Percentiles rank a stretch among this genome's conserved stretches.
These are phyloP conservation scores for Lamellibrachia columna DNA, from an alignment of 2,888 invertebrate species.

Conservation along the genomic window DNA sequence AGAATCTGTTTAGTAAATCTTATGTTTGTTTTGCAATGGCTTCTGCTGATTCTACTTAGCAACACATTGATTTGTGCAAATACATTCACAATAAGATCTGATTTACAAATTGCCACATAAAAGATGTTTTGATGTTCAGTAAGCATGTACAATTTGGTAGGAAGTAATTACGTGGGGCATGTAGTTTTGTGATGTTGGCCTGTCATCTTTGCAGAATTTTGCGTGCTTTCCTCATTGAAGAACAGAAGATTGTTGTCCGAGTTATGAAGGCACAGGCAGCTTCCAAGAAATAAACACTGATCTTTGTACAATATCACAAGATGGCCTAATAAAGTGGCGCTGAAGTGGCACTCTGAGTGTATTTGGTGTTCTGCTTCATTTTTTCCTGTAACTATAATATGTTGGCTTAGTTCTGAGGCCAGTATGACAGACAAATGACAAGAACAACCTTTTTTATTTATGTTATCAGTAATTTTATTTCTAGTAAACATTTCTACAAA, in stretches of 20 bases:
- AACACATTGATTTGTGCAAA: background rate
- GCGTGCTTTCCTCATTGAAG: constrained; percentile 98
- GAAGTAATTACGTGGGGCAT: background rate
- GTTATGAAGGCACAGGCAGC: constrained; percentile 91
- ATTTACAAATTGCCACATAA: background rate
- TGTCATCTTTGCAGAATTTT: constrained; percentile 76
- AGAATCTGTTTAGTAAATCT: background rate
- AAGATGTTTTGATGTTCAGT: background rate
- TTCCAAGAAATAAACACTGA: too few species aligned
- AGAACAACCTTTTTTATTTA: background rate
- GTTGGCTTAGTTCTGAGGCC: too few species aligned
- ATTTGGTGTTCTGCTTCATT: too few species aligned
- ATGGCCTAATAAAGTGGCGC: too few species aligned
- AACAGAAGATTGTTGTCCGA: constrained; percentile 97
- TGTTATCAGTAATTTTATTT: background rate
- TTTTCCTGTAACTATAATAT: too few species aligned
- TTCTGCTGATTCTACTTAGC: too few species aligned
- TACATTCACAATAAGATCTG: background rate
- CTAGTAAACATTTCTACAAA: background rate
- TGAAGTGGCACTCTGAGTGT: too few species aligned
- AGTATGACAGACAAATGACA: background rate
- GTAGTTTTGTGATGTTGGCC: background rate
- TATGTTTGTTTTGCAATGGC: background rate
- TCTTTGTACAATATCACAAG: too few species aligned
- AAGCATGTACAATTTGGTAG: constrained; percentile 7